These are phyloP conservation scores for Avahi laniger DNA, from an alignment of 2,797 vertebrate genomes.

Conservation along the genomic window DNA sequence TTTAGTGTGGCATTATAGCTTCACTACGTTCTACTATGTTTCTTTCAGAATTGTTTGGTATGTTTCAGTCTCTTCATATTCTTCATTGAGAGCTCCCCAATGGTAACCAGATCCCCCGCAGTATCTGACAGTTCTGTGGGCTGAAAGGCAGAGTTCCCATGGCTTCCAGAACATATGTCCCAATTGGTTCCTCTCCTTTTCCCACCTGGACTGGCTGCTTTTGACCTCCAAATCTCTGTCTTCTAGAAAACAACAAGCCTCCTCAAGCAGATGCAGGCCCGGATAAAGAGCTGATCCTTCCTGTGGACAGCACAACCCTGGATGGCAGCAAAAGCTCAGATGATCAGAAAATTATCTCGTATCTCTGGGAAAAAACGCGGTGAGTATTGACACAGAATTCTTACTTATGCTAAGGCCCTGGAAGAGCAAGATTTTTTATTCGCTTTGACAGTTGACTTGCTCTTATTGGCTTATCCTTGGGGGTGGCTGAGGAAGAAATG, in stretches of 20 bases:
- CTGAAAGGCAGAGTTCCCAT: not conserved
- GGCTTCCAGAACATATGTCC: conserved; percentile 34
- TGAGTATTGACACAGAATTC: conserved; percentile 74
- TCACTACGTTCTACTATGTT: not conserved
- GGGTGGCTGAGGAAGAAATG: conserved; percentile 24
- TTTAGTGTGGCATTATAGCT: not conserved
- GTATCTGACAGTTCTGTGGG: not conserved
- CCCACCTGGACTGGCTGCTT: not conserved
- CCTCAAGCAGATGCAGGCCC: conserved; percentile 96
- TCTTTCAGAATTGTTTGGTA: not conserved
- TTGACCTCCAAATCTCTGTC: conserved; percentile 47
- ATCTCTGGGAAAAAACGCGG: conserved; percentile 94
- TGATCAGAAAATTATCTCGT: conserved; percentile 95
- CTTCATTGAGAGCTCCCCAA: not conserved
- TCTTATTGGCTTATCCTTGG: not conserved
- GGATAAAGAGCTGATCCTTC: conserved; percentile 97
- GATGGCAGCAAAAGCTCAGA: conserved; percentile 96
- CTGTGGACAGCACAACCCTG: conserved; percentile 94
- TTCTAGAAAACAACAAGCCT: conserved; percentile 97
- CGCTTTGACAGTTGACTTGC: conserved; percentile 15
- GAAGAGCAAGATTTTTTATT: not conserved
- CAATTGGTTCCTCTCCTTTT: not conserved
- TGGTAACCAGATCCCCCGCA: not conserved
- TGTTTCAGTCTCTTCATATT: not conserved
- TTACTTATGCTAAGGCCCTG: not conserved